Base-by-base conservation (phyloP, 2,888 invertebrate genomes). In the Zonitis immaculata region DNA sequence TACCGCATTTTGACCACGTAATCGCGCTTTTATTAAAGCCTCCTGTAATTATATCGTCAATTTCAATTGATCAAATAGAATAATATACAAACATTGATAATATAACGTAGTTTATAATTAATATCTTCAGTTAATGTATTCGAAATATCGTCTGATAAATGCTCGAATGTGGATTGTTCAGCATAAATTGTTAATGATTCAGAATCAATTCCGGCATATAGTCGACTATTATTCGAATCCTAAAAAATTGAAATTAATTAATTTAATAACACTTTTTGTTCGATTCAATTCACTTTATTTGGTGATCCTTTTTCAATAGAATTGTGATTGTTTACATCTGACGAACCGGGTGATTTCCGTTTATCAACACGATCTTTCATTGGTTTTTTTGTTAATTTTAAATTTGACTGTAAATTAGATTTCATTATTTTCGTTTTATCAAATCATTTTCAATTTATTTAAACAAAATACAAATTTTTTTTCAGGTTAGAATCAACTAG, bases 51-150 rank as follows among this genome's bases (percentile, higher is more conserved):
- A 44, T 42, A 8, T 28, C 54, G 20, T 32, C 20, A 48, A 18
- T 27, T 8, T 8, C 0, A 49, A 20, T 35, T 42, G 32, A 4
- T 47, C 43, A 28, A 48, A 8, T 35, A n/a, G 43, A 22, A 32
- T 22, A 22, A 28, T 47, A 49, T 45, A 61, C 67, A 61, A 67
- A 75, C 75, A 62, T 74, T 69, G 49, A 76, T 70, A 28, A 76
- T 68, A 51, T 73, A 71, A 20, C 75, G 64, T 30, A 76, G 52
- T 59, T 72, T 74, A 55, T 74, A 75, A 57, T 73, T 75, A 25
- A 75, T 65, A 66, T 76, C 76, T 62, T 75, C 74, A 22, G 72
- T 67, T 43, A 76, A 61, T 28, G 64, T 57, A 50, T 66, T 65
- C 47, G 66, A 68, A 30, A 72, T 68, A 43, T 74, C 73, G 45